Base-by-base conservation (phyloP, 2,797 vertebrate genomes). In the Halcyon smyrnensis region DNA sequence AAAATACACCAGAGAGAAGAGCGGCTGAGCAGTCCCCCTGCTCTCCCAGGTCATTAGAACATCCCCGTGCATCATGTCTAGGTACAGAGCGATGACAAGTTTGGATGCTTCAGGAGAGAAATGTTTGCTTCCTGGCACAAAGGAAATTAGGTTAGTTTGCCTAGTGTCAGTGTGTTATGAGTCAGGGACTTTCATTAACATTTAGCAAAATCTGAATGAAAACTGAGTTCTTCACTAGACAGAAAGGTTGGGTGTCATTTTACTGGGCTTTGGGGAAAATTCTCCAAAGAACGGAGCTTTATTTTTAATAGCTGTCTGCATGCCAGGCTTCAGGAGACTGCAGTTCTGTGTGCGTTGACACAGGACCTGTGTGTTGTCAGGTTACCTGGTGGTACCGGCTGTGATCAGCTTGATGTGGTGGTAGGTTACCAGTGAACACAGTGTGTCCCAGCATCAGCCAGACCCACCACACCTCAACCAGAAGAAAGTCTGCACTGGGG, bases 31-130 rank as follows among this genome's bases (percentile, higher is more conserved):
- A 1, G 25, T 48, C 65, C 80, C 37, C 34, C 48, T 59, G 43
- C 6, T 75, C 64, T 71, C 37, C 34, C 43, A 17, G 87, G 73
- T 86, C 82, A 8, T 90, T 37, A 75, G 69, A 80, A 70, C 87
- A 77, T 60, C 65, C 10, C 3, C 3, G 60, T 60, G 90, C 67
- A 67, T 82, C 18, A 0, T 8, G 59, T 70, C 76, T 36, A 8
- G 83, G 68, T 34, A 3, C 59, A n/a, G 74, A 56, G 51, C 4
- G 6, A 62, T 70, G 95, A 94, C 88, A 93, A 77, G 64, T 97
- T 95, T 79, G 95, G 95, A 57, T 93, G 92, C 81, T 95, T 87
- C 68, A 78, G 84, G 81, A 70, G 68, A 41, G 73, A 75, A 89
- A 64, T 37, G 37, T 75, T 89, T 83, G 16, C 59, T 87, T 84